Evolutionary conservation across 1,140 invertebrate species (phyloP), one percentile per base, ranked within the genome.

Genomic region (Vanessa tameamea): DNA sequence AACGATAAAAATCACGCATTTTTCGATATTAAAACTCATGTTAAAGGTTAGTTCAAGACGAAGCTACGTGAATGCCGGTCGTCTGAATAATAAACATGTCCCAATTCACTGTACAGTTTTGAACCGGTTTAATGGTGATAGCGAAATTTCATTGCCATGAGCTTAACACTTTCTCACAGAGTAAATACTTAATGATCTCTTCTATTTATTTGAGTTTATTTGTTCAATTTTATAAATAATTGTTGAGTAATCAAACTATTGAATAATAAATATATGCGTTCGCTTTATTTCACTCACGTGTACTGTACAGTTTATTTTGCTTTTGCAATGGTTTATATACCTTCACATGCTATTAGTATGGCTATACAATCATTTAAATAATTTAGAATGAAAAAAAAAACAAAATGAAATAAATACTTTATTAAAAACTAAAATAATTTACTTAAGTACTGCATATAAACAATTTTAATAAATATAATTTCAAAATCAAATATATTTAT

Each of bases 51-150:
- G 79, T 77, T 73, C 69, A 69, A 63, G 65, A 76, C 76, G 81
- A 83, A 79, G 78, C 70, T 79, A 70, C 64, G 75, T 79, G 76
- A 78, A 78, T 86, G 82, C 37, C 73, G 75, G 71, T 81, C 71
- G 79, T 81, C 69, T 85, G 80, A 83, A 83, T 78, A 85, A 86
- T 73, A 81, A 78, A 77, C 76, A 75, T 82, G 85, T 74, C 87
- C 73, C 77, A 86, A 80, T 87, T 88, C 83, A 57, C 78, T 74
- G 70, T 76, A 76, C 75, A 78, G 78, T 82, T 81, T 82, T 78
- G 74, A 87, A 91, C 91, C 89, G 88, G 91, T 91, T 87, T 78
- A 78, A 78, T 79, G 73, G 64, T 75, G 76, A 75, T 66, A 81
- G 80, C 74, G 77, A 85, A 83, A 86, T 85, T 68, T 82, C 69